Conservation (phyloP, 2,888 invertebrate genomes). For the Polydrusus tereticollis region DNA sequence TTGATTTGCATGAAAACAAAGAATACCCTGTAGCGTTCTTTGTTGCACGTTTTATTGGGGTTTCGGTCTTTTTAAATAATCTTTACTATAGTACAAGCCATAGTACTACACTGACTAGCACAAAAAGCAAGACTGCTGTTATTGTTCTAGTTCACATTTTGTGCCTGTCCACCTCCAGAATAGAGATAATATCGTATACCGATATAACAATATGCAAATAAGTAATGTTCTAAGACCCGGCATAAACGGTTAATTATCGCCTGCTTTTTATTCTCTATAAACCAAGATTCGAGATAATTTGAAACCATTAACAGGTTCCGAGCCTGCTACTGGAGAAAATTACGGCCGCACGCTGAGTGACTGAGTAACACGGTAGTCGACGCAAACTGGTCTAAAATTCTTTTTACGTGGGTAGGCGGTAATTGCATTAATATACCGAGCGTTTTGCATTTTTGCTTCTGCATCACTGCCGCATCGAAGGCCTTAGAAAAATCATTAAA, state of each 20-base stretch:
- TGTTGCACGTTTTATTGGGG: no score
- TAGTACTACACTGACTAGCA: no score
- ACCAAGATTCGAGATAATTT: constrained; percentile 40
- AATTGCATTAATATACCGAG: no score
- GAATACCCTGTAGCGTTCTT: no score
- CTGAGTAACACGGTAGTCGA: constrained; percentile 38
- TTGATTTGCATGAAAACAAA: no score
- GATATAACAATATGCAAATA: constrained; percentile 43
- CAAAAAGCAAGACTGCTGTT: background rate
- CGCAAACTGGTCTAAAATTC: constrained; percentile 16
- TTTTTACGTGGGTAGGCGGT: constrained; percentile 13
- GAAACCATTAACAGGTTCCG: constrained; percentile 38
- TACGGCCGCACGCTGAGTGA: constrained; percentile 34
- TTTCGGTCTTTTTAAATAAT: no score
- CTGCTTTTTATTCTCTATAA: constrained; percentile 39
- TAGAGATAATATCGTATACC: background rate
- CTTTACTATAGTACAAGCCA: no score
- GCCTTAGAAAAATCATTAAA: no score
- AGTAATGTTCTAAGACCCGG: constrained; percentile 33
- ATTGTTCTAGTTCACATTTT: background rate
- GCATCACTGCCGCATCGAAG: no score
- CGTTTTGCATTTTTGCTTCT: no score
- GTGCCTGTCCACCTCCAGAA: constrained; percentile 5
- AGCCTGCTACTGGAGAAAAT: constrained; percentile 32
- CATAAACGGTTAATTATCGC: constrained; percentile 41